Evolutionary conservation across 2,888 invertebrate species (phyloP).

Genomic region (Pheosia tremula): DNA sequence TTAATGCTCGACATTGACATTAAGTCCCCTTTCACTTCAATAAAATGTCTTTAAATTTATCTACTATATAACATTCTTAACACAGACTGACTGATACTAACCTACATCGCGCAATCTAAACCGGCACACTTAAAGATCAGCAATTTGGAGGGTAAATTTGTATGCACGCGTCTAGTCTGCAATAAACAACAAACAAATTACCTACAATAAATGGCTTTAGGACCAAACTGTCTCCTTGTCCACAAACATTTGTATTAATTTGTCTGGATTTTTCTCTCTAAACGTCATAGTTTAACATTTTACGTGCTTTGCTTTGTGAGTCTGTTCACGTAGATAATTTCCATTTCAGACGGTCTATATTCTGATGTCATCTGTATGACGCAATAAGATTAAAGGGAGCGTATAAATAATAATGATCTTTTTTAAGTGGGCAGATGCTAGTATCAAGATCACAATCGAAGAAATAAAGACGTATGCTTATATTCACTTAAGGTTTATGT

Average conservation of each 20-base stretch:
- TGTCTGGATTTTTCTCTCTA: constrained; percentile 16
- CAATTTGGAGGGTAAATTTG: too few relatives aligned
- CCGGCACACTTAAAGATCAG: too few relatives aligned
- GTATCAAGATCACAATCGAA: background rate
- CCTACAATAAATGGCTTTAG: too few relatives aligned
- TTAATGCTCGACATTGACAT: too few relatives aligned
- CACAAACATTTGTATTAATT: constrained; percentile 11
- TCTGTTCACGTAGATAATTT: constrained; percentile 39
- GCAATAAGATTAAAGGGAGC: constrained; percentile 32
- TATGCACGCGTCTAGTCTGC: too few relatives aligned
- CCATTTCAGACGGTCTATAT: constrained; percentile 31
- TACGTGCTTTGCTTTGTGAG: constrained; percentile 30
- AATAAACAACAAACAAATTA: too few relatives aligned
- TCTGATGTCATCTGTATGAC: constrained; percentile 42
- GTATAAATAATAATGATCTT: constrained; percentile 24
- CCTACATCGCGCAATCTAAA: too few relatives aligned
- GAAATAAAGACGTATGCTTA: background rate
- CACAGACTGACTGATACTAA: too few relatives aligned
- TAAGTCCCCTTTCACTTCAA: too few relatives aligned
- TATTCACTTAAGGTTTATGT: background rate
- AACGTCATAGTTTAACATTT: constrained; percentile 19
- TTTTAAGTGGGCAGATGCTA: constrained; percentile 9
- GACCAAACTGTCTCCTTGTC: background rate
- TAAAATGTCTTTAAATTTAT: too few relatives aligned
- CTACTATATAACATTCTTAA: too few relatives aligned